Base-by-base conservation (phyloP, 1,140 invertebrate genomes). In the Drosophila setifemur region DNA sequence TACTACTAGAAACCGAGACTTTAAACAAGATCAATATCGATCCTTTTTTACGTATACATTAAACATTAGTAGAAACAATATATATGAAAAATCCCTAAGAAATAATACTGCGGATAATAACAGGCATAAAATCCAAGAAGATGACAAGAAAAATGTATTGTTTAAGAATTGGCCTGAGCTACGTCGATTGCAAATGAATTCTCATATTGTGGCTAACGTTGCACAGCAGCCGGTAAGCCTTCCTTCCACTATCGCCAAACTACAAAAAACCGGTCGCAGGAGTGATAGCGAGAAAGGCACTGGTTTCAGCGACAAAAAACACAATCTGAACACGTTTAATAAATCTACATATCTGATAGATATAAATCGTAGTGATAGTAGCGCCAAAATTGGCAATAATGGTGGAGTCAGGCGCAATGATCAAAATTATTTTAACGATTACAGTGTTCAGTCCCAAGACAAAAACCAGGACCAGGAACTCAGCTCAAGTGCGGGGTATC, bases 291-390 rank as follows among this genome's bases (percentile, higher is more conserved):
- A 14, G 19, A 29, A 28, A 23, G 12, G 21, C 25, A 63, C 31
- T 61, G 29, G 25, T 29, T 21, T 42, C 23, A 12, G 16, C 12
- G 29, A 25, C 35, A 52, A 26, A 39, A 74, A 68, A 16, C 61
- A 45, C 28, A 78, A 71, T 60, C 52, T 48, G 23, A 77, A 68
- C 55, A 42, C 66, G 47, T 64, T 72, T 54, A 82, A 50, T 54
- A 83, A 88, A 83, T 83, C 78, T 33, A 88, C 83, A 88, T 88
- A 88, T 88, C 83, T 83, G 9, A 64, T 88, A 69, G 85, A 88
- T 86, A 88, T 88, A 76, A 71, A 85, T 70, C 73, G 55, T 55
- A 77, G 52, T 66, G 74, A 88, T 81, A 75, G 70, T 85, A 64
- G 37, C 49, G 60, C 43, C 43, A 67, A 75, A 39, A 55, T 33